Percentiles rank a stretch among this genome's conserved stretches.
Conservation (phyloP, 2,113 vertebrate species). For the Platysteira castanea region DNA sequence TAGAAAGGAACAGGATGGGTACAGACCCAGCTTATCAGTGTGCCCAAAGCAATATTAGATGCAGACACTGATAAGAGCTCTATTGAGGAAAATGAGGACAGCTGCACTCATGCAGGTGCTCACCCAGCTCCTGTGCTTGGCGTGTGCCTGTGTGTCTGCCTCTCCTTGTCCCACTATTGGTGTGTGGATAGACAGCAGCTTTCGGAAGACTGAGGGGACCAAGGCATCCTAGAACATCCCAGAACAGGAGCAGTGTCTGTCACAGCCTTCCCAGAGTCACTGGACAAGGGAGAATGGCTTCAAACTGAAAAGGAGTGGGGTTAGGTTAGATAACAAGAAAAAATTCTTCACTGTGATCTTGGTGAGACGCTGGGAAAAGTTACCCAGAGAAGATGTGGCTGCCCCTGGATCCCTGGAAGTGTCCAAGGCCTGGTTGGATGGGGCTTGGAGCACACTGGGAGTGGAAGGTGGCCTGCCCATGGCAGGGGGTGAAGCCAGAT, state of each 20-base stretch:
- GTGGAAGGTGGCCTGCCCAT: not conserved
- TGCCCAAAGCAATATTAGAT: not conserved
- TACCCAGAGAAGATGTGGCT: not conserved
- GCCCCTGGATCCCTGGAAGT: not conserved
- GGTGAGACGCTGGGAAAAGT: not conserved
- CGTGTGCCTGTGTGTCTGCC: not conserved
- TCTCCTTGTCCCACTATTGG: not conserved
- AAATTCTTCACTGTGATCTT: not conserved
- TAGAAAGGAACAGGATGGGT: not conserved
- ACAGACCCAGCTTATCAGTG: not conserved
- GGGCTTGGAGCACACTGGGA: not conserved
- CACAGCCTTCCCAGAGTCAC: not conserved
- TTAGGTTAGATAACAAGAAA: not conserved
- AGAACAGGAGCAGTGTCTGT: not conserved
- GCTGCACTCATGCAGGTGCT: not conserved
- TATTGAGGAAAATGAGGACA: not conserved
- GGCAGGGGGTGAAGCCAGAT: fast-evolving
- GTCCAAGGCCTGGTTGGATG: fast-evolving
- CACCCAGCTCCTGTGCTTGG: not conserved
- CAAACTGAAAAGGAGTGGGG: not conserved
- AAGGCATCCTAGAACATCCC: not conserved
- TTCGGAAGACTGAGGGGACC: not conserved
- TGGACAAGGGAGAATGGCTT: not conserved
- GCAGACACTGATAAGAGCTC: not conserved
- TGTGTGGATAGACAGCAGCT: not conserved